Evolutionary conservation across 2,113 vertebrate species (phyloP), one percentile per base, ranked within the genome.

Genomic region (Orcinus orca): DNA sequence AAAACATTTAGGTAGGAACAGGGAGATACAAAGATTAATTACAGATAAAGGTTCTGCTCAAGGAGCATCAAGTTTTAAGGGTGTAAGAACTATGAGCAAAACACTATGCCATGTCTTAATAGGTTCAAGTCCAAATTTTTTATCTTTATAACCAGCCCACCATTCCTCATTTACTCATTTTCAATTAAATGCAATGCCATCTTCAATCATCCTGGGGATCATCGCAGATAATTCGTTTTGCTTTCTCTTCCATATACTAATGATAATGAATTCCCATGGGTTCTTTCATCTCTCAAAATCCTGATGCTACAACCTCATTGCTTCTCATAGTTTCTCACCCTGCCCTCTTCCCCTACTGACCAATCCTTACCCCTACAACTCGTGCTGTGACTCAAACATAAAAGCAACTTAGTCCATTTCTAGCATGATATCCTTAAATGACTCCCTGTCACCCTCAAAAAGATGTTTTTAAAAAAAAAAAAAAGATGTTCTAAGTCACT

Each of bases 1-100:
- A 77, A 93, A 96, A 96, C 70, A 77, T 36, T 36, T 62, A 92
- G 62, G 58, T 47, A 90, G n/a, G 18, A 94, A 63, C 38, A 95
- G 9, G 12, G 71, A 92, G 91, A 81, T 23, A 88, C 33, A 41
- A 90, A 71, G 38, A 84, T 83, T 60, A 93, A 62, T 88, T 81
- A 93, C 8, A 96, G 38, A 60, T 8, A 96, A 80, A 88, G 17
- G 25, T 81, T 81, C 15, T 65, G 65, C 23, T 65, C 44, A 68
- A 84, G 67, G 9, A 81, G 60, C 11, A 53, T 55, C 13, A 83
- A 89, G 20, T 55, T 88, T 89, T 76, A 88, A 74, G 5, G 8
- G 38, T n/a, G 4, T 31, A 63, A 70, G 14, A 93, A 95, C 88
- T 70, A 84, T 21, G 15, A 29, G 41, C 13, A 60, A 88, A 84